Evolutionary conservation across 2,888 invertebrate genomes (phyloP), one percentile per base, ranked within the genome.

Genomic region (Drosophila monieri): DNA sequence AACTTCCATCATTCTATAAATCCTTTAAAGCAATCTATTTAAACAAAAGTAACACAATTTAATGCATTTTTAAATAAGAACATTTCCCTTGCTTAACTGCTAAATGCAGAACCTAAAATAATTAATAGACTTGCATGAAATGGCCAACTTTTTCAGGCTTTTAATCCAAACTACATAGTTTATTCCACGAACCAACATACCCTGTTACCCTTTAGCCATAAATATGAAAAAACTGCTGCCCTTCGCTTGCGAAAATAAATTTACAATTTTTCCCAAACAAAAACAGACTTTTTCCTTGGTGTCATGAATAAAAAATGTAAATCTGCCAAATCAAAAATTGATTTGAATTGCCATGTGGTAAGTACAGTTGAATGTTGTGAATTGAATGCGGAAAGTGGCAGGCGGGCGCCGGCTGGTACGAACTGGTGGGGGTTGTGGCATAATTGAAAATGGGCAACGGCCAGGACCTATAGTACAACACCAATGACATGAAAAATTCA

Each of bases 291-390:
- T 49, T 48, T 58, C 52, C 32, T 46, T 53, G 35, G 43, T 55
- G 10, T 25, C 25, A 27, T 47, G 43, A 47, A 69, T 69, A 51
- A 72, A 62, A 64, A 56, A 66, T 56, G 53, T 32, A 72, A 61
- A 77, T 72, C 51, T 60, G 56, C 43, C 51, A 68, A 73, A 83
- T 81, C 87, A 85, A 87, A 85, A 85, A 85, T 85, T 85, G 85
- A 87, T 85, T 85, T 85, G 68, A 80, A 87, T 78, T 62, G 78
- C 74, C 55, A 65, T 81, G 85, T 80, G 85, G 85, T 81, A 72
- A 81, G 73, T 68, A 84, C 74, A 85, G 80, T 77, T 73, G 74
- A 75, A 71, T 57, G 32, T 32, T 32, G 30, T 15, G 23, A 21
- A 30, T 30, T 2, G 32, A 32, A 21, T 3, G 48, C 15, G 30